phyloP scores from a whole-genome alignment of 23 tunicate genomes.

The Phallusia fumigata region DNA sequence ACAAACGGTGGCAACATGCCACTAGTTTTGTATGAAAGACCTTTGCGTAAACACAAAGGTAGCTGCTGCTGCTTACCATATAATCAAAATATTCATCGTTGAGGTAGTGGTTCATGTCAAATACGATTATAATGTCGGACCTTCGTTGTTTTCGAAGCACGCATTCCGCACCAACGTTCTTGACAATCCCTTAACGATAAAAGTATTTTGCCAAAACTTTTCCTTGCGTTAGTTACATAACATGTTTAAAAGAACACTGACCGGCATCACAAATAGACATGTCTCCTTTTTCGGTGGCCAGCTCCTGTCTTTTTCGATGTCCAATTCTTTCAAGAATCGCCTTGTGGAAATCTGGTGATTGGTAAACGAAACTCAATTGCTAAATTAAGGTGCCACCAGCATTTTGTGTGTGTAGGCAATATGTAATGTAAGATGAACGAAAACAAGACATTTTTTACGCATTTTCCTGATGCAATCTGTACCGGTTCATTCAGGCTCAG shows the following conservation, averaged over 20 bases:
- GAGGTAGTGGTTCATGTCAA: conserved; percentile 34
- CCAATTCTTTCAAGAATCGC: background rate
- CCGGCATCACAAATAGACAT: background rate
- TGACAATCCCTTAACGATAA: conserved; percentile 3
- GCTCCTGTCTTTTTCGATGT: background rate
- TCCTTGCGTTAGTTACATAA: background rate
- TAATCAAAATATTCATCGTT: conserved; percentile 43
- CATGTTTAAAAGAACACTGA: background rate
- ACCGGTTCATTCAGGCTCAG: too few species aligned
- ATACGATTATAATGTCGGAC: conserved; percentile 40
- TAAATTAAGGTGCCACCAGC: too few species aligned
- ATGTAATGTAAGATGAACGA: too few species aligned
- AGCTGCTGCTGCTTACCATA: conserved; percentile 22
- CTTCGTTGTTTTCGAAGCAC: conserved; percentile 31
- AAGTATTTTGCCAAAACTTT: background rate
- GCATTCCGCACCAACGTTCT: conserved; percentile 22
- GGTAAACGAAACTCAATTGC: background rate
- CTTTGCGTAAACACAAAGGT: too few species aligned
- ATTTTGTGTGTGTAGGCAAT: too few species aligned
- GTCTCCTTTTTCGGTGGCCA: background rate
- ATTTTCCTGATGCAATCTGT: too few species aligned
- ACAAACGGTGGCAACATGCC: too few species aligned
- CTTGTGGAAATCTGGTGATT: background rate
- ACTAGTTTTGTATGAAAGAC: too few species aligned
- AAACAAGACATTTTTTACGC: too few species aligned